Conservation (phyloP, 1,140 invertebrate species). For the Vanessa tameamea region DNA sequence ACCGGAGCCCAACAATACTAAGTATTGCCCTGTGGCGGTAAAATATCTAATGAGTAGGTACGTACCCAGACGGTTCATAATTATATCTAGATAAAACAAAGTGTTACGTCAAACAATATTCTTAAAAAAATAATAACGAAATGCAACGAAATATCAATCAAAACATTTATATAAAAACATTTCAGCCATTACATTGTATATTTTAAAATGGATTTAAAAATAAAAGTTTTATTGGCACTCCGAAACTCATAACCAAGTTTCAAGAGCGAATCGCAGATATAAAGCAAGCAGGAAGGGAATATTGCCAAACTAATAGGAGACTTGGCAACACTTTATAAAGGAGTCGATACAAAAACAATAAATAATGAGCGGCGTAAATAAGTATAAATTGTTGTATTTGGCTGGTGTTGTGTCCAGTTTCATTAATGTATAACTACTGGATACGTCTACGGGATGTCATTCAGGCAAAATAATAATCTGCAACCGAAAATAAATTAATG, state of each 20-base stretch:
- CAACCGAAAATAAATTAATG: too few species aligned
- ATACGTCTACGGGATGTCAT: slow-evolving; percentile 34
- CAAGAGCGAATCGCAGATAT: slow-evolving; percentile 46
- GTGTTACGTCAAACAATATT: too few species aligned
- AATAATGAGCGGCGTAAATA: slow-evolving; percentile 72
- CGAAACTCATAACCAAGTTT: slow-evolving; percentile 26
- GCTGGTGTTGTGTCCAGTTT: slow-evolving; percentile 60
- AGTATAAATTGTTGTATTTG: slow-evolving; percentile 68
- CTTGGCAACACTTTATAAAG: slow-evolving; percentile 50
- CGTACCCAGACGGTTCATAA: too few species aligned
- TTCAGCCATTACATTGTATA: slow-evolving; percentile 7
- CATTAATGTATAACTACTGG: slow-evolving; percentile 41
- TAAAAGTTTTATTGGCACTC: slow-evolving; percentile 20
- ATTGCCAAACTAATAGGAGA: slow-evolving; percentile 59
- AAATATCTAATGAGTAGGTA: too few species aligned
- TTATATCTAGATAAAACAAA: too few species aligned
- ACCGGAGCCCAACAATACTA: too few species aligned
- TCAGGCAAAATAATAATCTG: too few species aligned
- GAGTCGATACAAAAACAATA: slow-evolving; percentile 67
- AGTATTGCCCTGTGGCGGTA: too few species aligned
- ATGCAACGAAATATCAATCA: not conserved
- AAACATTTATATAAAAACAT: slow-evolving; percentile 2
- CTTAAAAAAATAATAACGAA: too few species aligned
- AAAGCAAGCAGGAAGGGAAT: slow-evolving; percentile 45
- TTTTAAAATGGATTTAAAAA: slow-evolving; percentile 11